phyloP scores from a whole-genome alignment of 2,113 vertebrate genomes.

The Melospiza melodia region DNA sequence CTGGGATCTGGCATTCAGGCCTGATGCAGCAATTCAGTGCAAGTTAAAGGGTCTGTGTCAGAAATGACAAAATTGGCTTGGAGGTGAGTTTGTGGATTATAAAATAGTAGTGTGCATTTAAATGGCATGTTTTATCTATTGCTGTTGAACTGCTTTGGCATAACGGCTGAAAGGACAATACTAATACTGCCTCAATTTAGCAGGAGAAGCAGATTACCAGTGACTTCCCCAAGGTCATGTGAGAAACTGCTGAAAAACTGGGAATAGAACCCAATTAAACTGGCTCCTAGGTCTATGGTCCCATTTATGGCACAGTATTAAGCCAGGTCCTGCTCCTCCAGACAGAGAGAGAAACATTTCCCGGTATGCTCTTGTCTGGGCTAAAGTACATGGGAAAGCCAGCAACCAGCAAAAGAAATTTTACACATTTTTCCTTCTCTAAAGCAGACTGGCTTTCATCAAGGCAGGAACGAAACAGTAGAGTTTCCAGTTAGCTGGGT shows the following conservation, averaged over 20 bases:
- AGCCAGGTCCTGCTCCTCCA: neutral
- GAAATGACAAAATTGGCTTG: neutral
- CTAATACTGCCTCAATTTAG: neutral
- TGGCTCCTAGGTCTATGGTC: neutral
- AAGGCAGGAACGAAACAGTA: neutral
- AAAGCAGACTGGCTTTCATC: neutral
- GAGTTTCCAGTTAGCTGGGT: neutral
- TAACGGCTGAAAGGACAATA: neutral
- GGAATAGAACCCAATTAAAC: neutral
- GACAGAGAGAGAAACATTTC: neutral
- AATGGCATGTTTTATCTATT: neutral
- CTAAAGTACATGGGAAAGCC: neutral
- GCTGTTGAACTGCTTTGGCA: neutral
- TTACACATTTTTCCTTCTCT: neutral
- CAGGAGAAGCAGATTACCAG: neutral
- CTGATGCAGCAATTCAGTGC: neutral
- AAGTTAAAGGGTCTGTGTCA: neutral
- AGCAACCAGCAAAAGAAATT: neutral
- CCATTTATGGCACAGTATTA: neutral
- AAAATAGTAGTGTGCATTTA: neutral
- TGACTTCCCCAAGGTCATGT: neutral
- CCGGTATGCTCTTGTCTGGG: neutral
- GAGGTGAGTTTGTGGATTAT: neutral
- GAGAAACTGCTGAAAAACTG: neutral
- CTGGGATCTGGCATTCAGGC: neutral